Conservation (phyloP, 2,797 vertebrate species). For the Decapterus maruadsi region DNA sequence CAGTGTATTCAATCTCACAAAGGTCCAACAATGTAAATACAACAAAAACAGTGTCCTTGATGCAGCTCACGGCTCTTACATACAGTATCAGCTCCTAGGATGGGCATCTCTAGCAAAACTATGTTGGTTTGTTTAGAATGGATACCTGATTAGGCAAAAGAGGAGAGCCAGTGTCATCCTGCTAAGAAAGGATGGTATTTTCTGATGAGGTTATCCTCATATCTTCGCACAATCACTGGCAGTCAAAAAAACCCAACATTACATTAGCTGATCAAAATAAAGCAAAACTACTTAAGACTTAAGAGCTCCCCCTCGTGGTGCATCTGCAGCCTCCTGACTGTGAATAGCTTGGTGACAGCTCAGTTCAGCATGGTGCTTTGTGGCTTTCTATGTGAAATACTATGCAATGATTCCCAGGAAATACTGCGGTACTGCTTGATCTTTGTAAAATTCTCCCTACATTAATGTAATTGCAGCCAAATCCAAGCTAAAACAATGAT, state of each 20-base stretch:
- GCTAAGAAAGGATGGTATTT: not conserved
- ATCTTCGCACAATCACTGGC: not conserved
- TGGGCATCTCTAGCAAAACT: not conserved
- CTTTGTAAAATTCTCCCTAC: not conserved
- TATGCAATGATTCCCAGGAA: not conserved
- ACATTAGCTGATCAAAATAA: not conserved
- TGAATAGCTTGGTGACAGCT: not conserved
- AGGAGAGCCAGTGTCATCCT: not conserved
- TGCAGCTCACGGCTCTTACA: not conserved
- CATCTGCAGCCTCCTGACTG: not conserved
- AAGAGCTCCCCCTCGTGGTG: not conserved
- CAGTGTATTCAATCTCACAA: not conserved
- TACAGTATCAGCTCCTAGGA: not conserved
- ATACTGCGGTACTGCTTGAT: not conserved
- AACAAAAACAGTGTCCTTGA: not conserved
- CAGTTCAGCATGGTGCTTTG: not conserved
- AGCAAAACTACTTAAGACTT: not conserved
- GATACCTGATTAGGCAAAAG: not conserved
- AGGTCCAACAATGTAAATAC: not conserved
- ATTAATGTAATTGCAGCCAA: not conserved
- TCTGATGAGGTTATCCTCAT: not conserved
- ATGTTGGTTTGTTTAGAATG: not conserved
- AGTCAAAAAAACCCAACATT: not conserved
- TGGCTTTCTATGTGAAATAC: not conserved
- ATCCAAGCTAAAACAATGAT: not conserved